Percentiles rank a stretch among this genome's conserved stretches.
phyloP scores from a whole-genome alignment of 2,888 invertebrate genomes.

The Synergus itoensis region DNA sequence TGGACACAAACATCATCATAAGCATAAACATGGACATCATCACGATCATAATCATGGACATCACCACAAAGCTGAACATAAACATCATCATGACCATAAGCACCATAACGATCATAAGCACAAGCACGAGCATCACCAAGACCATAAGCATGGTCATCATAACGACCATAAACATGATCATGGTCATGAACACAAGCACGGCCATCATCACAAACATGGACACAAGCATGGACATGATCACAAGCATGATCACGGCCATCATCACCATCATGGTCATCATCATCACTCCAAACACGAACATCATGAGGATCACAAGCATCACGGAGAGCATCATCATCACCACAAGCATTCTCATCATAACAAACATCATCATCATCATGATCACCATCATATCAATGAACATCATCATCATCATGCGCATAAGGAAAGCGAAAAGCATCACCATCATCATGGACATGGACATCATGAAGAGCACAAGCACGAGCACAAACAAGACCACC shows the following conservation, averaged over 20 bases:
- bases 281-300: constrained; percentile 56
- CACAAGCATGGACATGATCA: constrained; percentile 69
- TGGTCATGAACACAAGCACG: constrained; percentile 63
- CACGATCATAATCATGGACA: constrained; percentile 61
- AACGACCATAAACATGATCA: constrained; percentile 62
- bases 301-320: constrained; percentile 64
- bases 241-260: constrained; percentile 61
- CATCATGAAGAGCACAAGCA: constrained; percentile 70
- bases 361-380: constrained; percentile 71
- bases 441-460: constrained; percentile 70
- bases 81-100: constrained; percentile 56
- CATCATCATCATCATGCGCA: constrained; percentile 71
- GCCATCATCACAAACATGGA: constrained; percentile 64
- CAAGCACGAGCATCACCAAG: constrained; percentile 61
- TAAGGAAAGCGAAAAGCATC: constrained; percentile 70
- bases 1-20: constrained; percentile 49
- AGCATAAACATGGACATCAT: constrained; percentile 54
- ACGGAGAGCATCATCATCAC: constrained; percentile 70
- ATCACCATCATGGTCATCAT: constrained; percentile 61
- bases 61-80: constrained; percentile 59
- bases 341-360: constrained; percentile 69
- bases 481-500: constrained; percentile 63
- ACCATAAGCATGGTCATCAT: constrained; percentile 60
- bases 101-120: constrained; percentile 63
- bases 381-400: constrained; percentile 67